A percentile compares a stretch with the other conserved stretches of the same genome.
These are phyloP conservation scores for Sebastes dallii DNA, from an alignment of 2,797 vertebrate species.

Conservation along the genomic window DNA sequence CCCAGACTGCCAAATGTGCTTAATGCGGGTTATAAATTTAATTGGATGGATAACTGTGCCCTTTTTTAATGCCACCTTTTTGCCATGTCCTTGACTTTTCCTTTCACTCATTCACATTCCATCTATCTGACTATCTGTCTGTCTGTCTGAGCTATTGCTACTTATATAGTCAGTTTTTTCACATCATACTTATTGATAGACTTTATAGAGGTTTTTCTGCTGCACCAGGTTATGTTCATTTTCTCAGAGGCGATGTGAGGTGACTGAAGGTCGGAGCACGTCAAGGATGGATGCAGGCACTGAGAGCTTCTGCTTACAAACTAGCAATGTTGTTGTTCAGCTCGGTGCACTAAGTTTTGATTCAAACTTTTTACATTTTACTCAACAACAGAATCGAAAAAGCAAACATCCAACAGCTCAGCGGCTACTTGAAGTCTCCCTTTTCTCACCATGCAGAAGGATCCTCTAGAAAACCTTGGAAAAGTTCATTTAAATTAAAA, in stretches of 20 bases:
- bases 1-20: constrained; percentile 56
- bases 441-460: neutral
- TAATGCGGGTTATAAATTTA: constrained; percentile 65
- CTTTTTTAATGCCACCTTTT: constrained; percentile 37
- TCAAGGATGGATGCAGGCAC: neutral
- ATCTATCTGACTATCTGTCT: neutral
- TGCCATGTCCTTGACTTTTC: constrained; percentile 52
- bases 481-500: neutral
- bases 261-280: neutral
- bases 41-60: constrained; percentile 58
- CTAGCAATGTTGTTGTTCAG: neutral
- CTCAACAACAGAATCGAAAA: neutral
- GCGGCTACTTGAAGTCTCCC: neutral
- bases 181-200: neutral
- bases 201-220: neutral
- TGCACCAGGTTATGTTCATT: neutral
- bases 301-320: neutral
- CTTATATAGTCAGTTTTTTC: neutral
- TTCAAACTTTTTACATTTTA: neutral
- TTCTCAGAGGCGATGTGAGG: neutral
- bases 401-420: neutral
- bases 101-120: neutral
- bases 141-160: neutral
- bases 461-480: neutral
- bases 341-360: neutral